These are phyloP conservation scores for Bolinopsis microptera DNA, from an alignment of 37 sponge, comb jelly and placozoan species.

Conservation along the genomic window DNA sequence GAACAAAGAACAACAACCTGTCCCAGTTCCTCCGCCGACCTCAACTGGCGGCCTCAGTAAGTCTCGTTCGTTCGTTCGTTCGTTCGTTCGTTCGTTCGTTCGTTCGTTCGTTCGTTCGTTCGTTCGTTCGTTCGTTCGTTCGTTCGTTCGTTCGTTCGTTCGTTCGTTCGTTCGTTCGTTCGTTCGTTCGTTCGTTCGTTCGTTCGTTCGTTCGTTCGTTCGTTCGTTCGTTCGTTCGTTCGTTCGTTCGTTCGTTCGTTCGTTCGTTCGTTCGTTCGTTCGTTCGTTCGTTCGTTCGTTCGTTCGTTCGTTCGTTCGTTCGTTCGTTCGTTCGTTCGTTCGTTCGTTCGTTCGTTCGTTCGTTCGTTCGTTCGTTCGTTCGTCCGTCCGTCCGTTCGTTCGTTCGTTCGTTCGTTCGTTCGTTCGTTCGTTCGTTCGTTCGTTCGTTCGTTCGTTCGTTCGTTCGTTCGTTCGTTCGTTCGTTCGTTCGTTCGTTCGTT, in stretches of 20 bases:
- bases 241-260: neutral
- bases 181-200: neutral
- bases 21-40: neutral
- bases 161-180: neutral
- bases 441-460: neutral
- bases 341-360: neutral
- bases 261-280: neutral
- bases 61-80: neutral
- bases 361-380: neutral
- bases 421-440: neutral
- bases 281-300: neutral
- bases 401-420: neutral
- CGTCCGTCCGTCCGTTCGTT: neutral
- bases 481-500: too few species aligned
- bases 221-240: neutral
- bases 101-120: neutral
- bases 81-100: neutral
- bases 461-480: too few species aligned
- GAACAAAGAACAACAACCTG: neutral
- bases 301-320: neutral
- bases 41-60: neutral
- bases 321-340: neutral
- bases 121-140: neutral
- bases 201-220: neutral
- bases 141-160: neutral